A percentile compares a stretch with the other conserved stretches of the same genome.
Evolutionary conservation across 2,888 invertebrate species (phyloP).

Genomic region (Acronicta psi): DNA sequence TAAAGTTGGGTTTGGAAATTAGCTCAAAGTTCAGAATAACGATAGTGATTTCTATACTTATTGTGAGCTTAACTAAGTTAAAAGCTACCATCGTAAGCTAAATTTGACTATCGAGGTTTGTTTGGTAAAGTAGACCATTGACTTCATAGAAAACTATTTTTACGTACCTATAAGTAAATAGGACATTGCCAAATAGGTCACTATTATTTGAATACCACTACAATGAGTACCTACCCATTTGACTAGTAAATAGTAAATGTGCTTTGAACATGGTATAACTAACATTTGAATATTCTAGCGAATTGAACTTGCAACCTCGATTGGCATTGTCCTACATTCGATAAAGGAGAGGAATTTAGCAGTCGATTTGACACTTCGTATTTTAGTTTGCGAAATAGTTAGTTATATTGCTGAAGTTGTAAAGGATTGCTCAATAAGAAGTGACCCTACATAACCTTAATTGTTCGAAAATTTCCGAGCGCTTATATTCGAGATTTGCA

Average conservation of each 20-base stretch:
- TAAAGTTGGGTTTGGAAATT: constrained; percentile 13
- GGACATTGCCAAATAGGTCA: constrained; percentile 19
- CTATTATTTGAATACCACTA: constrained; percentile 17
- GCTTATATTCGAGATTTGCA: constrained; percentile 1
- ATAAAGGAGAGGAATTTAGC: constrained; percentile 68
- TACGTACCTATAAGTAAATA: constrained; percentile 6
- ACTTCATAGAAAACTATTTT: background rate
- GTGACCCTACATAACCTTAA: constrained; percentile 10
- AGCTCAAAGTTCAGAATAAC: constrained; percentile 5
- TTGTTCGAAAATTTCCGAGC: background rate
- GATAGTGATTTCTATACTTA: background rate
- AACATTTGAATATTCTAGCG: constrained; percentile 48
- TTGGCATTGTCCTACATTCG: constrained; percentile 81
- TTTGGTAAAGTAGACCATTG: too few species aligned
- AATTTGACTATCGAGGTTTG: background rate
- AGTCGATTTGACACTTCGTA: constrained; percentile 60
- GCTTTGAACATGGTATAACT: constrained; percentile 26
- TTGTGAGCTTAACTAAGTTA: background rate
- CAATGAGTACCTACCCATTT: constrained; percentile 7
- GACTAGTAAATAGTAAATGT: constrained; percentile 8
- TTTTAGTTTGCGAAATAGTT: constrained; percentile 47
- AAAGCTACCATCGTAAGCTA: too few species aligned
- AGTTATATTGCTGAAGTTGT: constrained; percentile 5
- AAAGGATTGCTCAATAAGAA: constrained; percentile 2
- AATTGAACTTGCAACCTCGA: constrained; percentile 61